Evolutionary conservation across 2,888 invertebrate species (phyloP).

Genomic region (Rutpela maculata): DNA sequence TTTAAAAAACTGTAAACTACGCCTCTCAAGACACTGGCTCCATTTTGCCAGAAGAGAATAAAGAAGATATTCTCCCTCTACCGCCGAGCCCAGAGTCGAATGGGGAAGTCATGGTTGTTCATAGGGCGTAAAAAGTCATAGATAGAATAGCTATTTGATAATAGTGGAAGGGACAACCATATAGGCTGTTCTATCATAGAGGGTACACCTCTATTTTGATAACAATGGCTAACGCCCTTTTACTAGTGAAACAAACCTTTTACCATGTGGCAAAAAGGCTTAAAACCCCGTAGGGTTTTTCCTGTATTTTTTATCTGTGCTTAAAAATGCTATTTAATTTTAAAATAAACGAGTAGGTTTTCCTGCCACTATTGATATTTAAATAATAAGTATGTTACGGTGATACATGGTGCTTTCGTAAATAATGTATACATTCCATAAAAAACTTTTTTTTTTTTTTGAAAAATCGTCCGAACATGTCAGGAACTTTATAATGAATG

Average conservation of each 20-base stretch:
- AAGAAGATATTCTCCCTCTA: background rate
- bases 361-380: too few relatives aligned
- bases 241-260: background rate
- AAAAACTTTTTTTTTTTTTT: too few relatives aligned
- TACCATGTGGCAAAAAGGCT: too few relatives aligned
- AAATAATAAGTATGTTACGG: too few relatives aligned
- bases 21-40: background rate
- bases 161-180: conserved; percentile 34
- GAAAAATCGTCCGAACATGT: too few relatives aligned
- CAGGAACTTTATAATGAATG: too few relatives aligned
- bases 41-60: background rate
- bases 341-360: too few relatives aligned
- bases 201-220: conserved; percentile 38
- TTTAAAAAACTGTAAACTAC: background rate
- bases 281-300: too few relatives aligned
- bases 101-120: conserved; percentile 2
- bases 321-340: too few relatives aligned
- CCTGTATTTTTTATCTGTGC: too few relatives aligned
- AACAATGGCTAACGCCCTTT: conserved; percentile 35
- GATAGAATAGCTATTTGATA: conserved; percentile 31
- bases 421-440: too few relatives aligned
- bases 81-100: background rate
- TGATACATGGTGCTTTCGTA: too few relatives aligned
- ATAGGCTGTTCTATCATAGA: conserved; percentile 25
- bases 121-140: conserved; percentile 2